Evolutionary conservation across 2,113 vertebrate species (phyloP), one percentile per base, ranked within the genome.

Genomic region (Eleginops maclovinus): DNA sequence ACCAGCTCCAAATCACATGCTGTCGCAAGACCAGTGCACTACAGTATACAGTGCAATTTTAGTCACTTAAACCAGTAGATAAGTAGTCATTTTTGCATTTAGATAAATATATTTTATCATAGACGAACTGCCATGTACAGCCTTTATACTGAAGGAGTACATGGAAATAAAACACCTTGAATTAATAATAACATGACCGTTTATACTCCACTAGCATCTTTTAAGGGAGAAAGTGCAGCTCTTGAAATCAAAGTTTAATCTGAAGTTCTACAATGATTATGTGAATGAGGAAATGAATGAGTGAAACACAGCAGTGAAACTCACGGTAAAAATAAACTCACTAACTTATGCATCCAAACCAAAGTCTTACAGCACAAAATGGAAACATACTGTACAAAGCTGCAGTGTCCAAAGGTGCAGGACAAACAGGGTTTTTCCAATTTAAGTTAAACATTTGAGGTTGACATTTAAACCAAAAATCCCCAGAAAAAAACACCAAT

Each of bases 171-270:
- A 26, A 41, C 16, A 44, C 11, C 8, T 44, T 9, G 14, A 19
- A 28, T 50, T 12, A 3, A 13, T 66, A 17, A 44, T 26, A 24
- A 12, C 56, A 12, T 19, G 17, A 36, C 17, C 22, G 36, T 53
- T 55, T n/a, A 12, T 6, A 24, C 5, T 36, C 31, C 8, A 36
- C 41, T 41, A 12, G 46, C 16, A 41, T 68, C 8, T 40, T 9
- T 19, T 6, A 0, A 4, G 10, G 21, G 17, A 31, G 19, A 31
- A 72, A 22, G 31, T 70, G 31, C 11, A 31, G 17, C 9, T 46
- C 63, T 44, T 22, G 12, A 59, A 26, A 80, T 55, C 49, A 13
- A 87, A 41, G 66, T 49, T 77, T n/a, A 58, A 61, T 54, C 44
- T 16, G 8, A 55, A 41, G 17, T 44, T 15, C 19, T 17, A 24